These are phyloP conservation scores for Chlorodrepanis virens DNA, from an alignment of 2,113 vertebrate genomes.

Conservation along the genomic window DNA sequence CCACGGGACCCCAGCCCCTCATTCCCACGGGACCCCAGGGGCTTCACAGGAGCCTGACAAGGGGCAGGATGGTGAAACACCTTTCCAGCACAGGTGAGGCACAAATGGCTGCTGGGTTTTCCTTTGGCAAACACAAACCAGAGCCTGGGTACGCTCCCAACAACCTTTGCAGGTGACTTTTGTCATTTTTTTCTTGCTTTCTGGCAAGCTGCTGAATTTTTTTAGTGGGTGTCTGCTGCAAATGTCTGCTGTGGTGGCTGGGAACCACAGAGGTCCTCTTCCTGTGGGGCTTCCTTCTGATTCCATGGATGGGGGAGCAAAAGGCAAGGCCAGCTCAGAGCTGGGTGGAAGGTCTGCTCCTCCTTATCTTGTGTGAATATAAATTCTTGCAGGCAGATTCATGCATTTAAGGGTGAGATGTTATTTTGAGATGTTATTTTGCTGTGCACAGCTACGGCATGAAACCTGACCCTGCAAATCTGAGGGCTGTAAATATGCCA, in stretches of 20 bases:
- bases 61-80: neutral
- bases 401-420: neutral
- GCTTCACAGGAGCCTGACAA: neutral
- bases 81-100: neutral
- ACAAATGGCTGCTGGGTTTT: neutral
- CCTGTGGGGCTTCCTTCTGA: neutral
- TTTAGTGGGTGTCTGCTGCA: neutral
- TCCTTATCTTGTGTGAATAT: neutral
- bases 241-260: neutral
- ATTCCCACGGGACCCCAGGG: neutral
- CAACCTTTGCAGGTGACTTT: neutral
- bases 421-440: neutral
- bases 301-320: neutral
- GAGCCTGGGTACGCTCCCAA: neutral
- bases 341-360: neutral
- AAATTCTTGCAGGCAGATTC: neutral
- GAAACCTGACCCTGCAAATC: neutral
- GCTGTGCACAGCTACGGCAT: neutral
- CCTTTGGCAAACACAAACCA: fast-evolving
- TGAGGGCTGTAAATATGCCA: neutral
- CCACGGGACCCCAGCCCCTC: neutral
- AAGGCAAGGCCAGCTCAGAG: neutral
- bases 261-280: no score
- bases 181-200: neutral
- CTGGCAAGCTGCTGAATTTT: neutral